Base-by-base conservation (phyloP, 1,140 invertebrate species). In the Drosophila bipectinata region DNA sequence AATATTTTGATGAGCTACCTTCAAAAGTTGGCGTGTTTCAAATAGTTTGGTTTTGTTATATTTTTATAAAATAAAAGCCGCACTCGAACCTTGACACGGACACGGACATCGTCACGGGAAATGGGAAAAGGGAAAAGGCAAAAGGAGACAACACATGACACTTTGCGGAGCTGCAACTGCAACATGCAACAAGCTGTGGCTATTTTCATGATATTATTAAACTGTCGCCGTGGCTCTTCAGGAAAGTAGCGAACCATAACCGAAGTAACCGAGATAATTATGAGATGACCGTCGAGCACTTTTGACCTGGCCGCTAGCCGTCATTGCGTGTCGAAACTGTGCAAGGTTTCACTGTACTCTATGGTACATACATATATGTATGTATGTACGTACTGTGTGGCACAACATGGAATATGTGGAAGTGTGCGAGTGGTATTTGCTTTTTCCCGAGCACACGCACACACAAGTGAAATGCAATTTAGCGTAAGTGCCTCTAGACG, bases 211-310 rank as follows among this genome's bases (percentile, higher is more conserved):
- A 79, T 44, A 44, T 82, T 88, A 90, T 90, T 90, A 90, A 84
- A 79, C 88, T 90, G 88, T 90, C 88, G 88, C 74, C 77, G 83
- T 74, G 58, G 30, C 45, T 32, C 59, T 49, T 90, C 88, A 90
- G 61, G 79, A 85, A 63, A 72, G 63, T 80, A 90, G 45, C 88
- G 12, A 3, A 37, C 34, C 34, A 37, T 18, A 44, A 44, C 41
- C 41, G 77, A 85, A 90, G 74, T 88, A 83, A 76, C 69, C 74
- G 32, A 90, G 80, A 90, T 90, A 90, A 90, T 90, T 90, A 90
- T 88, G 82, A 90, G 88, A 90, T 90, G 88, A 79, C 82, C 88
- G 77, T 81, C 76, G 87, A 89, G 85, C 79, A 78, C 48, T 79
- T 76, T 76, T 76, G 66, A 68, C 53, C 14, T 45, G 26, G 0